phyloP scores from a whole-genome alignment of 2,113 vertebrate genomes.

The Orycteropus afer region DNA sequence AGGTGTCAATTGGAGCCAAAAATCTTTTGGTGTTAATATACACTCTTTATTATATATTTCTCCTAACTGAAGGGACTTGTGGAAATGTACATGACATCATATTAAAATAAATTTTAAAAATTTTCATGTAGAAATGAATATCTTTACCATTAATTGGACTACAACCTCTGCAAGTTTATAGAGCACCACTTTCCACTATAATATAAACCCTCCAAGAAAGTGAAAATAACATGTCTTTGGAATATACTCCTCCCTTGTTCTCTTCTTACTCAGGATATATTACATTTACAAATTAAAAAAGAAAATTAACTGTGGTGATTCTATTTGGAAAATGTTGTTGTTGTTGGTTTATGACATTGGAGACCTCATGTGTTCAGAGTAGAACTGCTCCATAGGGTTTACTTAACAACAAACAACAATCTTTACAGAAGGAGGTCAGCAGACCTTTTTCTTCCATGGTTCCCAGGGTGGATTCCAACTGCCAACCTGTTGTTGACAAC shows the following conservation, averaged over 20 bases:
- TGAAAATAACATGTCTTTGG: background rate
- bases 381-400: no score
- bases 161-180: background rate
- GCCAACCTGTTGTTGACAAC: no score
- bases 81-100: background rate
- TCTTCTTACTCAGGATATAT: background rate
- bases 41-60: background rate
- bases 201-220: background rate
- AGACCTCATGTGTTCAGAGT: no score
- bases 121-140: background rate
- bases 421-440: no score
- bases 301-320: background rate
- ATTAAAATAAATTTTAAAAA: constrained; percentile 12
- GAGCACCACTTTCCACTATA: background rate
- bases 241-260: background rate
- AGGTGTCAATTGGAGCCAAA: background rate
- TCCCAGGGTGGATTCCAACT: no score
- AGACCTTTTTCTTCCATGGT: no score
- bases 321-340: constrained; percentile 31
- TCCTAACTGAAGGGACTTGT: background rate
- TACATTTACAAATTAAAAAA: constrained; percentile 25
- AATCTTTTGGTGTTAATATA: background rate
- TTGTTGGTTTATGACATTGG: no score
- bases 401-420: no score
- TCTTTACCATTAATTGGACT: background rate